These are phyloP conservation scores for Cerceris rybyensis DNA, from an alignment of 2,888 invertebrate genomes.

Conservation along the genomic window DNA sequence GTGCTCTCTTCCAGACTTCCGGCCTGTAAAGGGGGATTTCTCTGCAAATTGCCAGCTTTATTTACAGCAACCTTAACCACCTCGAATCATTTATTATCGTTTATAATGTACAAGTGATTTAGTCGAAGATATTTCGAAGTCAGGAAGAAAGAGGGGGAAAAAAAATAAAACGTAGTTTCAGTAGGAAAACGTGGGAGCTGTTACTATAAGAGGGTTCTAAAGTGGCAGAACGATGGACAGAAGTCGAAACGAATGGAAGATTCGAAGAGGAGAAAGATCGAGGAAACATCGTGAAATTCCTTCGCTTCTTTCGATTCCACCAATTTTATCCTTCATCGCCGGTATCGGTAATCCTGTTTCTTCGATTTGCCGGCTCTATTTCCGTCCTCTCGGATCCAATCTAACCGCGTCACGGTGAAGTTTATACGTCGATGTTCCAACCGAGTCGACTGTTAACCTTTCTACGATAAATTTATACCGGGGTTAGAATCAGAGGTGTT, in stretches of 20 bases:
- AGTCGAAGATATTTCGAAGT: neutral
- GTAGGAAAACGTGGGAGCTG: neutral
- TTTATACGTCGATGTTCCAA: slow-evolving; percentile 17
- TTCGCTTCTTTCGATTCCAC: slow-evolving; percentile 24
- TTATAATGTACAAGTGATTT: slow-evolving; percentile 14
- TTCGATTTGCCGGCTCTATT: slow-evolving; percentile 48
- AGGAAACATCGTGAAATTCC: slow-evolving; percentile 19
- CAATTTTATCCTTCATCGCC: slow-evolving; percentile 45
- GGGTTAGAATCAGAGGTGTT: neutral
- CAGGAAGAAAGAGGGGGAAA: too few relatives aligned
- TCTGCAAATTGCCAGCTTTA: slow-evolving; percentile 46
- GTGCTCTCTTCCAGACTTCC: slow-evolving; percentile 20
- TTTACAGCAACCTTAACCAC: slow-evolving; percentile 32
- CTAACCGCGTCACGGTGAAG: slow-evolving; percentile 15
- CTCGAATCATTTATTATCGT: slow-evolving; percentile 51
- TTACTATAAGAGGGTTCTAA: neutral
- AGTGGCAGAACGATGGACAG: slow-evolving; percentile 21
- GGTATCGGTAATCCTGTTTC: slow-evolving; percentile 49
- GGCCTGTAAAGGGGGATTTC: slow-evolving; percentile 37
- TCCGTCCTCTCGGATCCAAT: slow-evolving; percentile 49
- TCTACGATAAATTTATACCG: slow-evolving; percentile 22
- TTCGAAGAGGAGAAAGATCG: slow-evolving; percentile 29
- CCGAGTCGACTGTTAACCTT: slow-evolving; percentile 32
- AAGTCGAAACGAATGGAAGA: neutral
- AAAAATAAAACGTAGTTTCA: too few relatives aligned